Conservation (phyloP, 1,140 invertebrate genomes). For the Eupristina koningsbergeri region DNA sequence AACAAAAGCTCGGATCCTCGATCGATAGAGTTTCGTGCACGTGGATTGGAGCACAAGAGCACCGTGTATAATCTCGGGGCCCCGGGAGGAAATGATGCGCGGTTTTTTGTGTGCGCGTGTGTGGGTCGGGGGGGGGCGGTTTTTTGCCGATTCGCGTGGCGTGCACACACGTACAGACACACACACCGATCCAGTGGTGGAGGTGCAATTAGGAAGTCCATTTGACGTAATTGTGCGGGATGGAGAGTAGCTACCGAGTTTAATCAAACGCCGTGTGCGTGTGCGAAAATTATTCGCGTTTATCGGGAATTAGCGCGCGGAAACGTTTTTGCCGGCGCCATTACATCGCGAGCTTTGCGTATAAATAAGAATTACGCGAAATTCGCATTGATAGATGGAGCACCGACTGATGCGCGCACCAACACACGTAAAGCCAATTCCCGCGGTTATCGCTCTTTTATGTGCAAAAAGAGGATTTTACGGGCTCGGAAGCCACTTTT, state of each 20-base stretch:
- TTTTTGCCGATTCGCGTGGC: conserved; percentile 56
- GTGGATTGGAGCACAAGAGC: not conserved
- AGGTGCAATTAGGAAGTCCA: conserved; percentile 72
- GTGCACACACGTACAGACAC: conserved; percentile 62
- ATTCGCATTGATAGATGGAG: not conserved
- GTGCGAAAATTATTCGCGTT: not conserved
- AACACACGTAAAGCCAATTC: not conserved
- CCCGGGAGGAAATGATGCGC: conserved; percentile 32
- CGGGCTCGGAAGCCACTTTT: not conserved
- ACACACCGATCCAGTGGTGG: conserved; percentile 65
- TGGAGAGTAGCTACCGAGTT: conserved; percentile 61
- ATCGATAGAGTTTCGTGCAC: conserved; percentile 30
- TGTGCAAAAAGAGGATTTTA: not conserved
- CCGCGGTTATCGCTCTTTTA: not conserved
- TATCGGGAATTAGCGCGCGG: not conserved
- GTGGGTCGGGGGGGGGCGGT: not conserved
- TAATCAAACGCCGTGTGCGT: conserved; percentile 61
- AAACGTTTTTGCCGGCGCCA: not conserved
- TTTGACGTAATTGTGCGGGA: conserved; percentile 70
- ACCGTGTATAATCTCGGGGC: conserved; percentile 13
- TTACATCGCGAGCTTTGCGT: not conserved
- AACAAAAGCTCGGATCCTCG: not conserved
- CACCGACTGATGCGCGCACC: not conserved
- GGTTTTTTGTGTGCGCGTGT: not conserved
- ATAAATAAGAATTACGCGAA: not conserved